These are phyloP conservation scores for Polydrusus tereticollis DNA, from an alignment of 2,888 invertebrate genomes.

Conservation along the genomic window DNA sequence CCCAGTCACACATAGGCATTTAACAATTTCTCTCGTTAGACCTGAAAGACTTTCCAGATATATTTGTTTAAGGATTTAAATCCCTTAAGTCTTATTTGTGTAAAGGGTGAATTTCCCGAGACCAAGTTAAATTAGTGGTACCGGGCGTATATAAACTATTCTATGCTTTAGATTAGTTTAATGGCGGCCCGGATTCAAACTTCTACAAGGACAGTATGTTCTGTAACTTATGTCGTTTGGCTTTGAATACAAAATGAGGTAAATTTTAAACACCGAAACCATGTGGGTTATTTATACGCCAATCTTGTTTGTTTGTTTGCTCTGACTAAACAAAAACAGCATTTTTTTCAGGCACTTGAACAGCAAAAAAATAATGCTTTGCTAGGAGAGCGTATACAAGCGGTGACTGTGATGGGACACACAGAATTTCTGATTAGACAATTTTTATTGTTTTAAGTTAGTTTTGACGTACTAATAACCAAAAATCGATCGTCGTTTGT, in stretches of 20 bases:
- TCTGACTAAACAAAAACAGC: too few species aligned
- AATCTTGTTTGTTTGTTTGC: too few species aligned
- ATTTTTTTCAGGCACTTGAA: too few species aligned
- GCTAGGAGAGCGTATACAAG: too few species aligned
- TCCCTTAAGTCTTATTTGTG: conserved; percentile 33
- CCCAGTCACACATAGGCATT: neutral
- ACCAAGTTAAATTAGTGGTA: conserved; percentile 31
- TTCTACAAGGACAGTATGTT: conserved; percentile 9
- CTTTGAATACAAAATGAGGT: neutral
- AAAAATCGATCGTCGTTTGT: too few species aligned
- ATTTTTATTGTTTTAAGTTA: too few species aligned
- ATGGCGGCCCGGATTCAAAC: conserved; percentile 18
- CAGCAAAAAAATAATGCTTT: too few species aligned
- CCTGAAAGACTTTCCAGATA: conserved; percentile 12
- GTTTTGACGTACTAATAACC: too few species aligned
- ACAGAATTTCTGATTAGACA: too few species aligned
- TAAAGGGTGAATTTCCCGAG: conserved; percentile 18
- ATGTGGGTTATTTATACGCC: too few species aligned
- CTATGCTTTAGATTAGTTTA: conserved; percentile 18
- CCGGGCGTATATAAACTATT: conserved; percentile 15
- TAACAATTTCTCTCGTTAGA: conserved; percentile 7
- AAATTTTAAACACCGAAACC: too few species aligned
- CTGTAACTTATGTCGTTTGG: conserved; percentile 15
- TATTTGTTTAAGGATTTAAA: conserved; percentile 21
- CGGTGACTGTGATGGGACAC: too few species aligned